phyloP scores from a whole-genome alignment of 2,888 invertebrate species.

The Andrena trimmerana region DNA sequence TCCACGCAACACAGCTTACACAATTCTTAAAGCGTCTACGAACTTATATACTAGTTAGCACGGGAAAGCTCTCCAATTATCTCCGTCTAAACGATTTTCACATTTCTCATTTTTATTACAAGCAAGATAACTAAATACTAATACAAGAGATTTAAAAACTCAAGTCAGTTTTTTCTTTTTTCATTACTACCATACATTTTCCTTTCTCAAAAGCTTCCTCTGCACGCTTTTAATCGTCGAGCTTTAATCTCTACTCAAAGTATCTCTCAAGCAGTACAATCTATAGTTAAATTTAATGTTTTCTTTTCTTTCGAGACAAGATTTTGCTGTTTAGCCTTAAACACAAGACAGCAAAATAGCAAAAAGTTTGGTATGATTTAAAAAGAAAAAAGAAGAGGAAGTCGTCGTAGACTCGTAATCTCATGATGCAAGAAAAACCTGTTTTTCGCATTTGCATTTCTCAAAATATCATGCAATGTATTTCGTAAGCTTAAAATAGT shows the following conservation, averaged over 20 bases:
- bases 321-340: constrained; percentile 22
- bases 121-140: constrained; percentile 47
- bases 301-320: constrained; percentile 21
- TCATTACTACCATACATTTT: constrained; percentile 33
- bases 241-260: constrained; percentile 16
- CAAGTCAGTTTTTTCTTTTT: constrained; percentile 24
- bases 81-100: constrained; percentile 30
- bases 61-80: constrained; percentile 54
- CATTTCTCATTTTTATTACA: constrained; percentile 44
- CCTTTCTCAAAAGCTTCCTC: constrained; percentile 9
- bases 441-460: constrained; percentile 36
- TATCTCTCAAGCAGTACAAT: constrained; percentile 6
- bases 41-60: constrained; percentile 66
- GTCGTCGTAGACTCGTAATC: constrained; percentile 18
- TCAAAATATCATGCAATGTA: constrained; percentile 46
- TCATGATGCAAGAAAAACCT: constrained; percentile 33
- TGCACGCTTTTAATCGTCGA: constrained; percentile 18
- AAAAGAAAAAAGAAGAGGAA: constrained; percentile 32
- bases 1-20: constrained; percentile 49
- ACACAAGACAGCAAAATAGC: constrained; percentile 25
- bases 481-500: constrained; percentile 49
- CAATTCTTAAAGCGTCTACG: constrained; percentile 58
- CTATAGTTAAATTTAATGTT: constrained; percentile 17
- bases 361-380: constrained; percentile 24
- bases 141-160: constrained; percentile 39